Evolutionary conservation across 2,113 vertebrate genomes (phyloP), one percentile per base, ranked within the genome.

Genomic region (Psilopsiagon aurifrons): DNA sequence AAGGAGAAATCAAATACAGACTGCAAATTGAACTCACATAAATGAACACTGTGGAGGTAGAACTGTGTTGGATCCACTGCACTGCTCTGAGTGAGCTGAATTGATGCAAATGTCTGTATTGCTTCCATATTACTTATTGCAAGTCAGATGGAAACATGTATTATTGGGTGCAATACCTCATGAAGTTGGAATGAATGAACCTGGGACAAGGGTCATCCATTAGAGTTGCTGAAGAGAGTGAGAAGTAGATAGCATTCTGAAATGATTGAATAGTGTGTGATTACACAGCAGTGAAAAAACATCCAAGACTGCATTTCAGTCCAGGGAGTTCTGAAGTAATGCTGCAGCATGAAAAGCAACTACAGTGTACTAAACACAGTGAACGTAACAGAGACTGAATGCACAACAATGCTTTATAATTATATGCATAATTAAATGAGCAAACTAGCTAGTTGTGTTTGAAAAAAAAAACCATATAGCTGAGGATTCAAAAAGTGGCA

Each of bases 181-280:
- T 33, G 76, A 78, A 84, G 80, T 59, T 68, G 80, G 33, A 84
- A 84, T 28, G 76, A 82, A 82, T 2, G 4, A 88, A n/a, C 76
- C 4, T 17, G 62, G 39, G 76, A 54, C 28, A 69, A 69, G 60
- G 83, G 90, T 93, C 19, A 6, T 92, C 90, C 83, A 91, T 95
- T 95, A 94, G 43, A 83, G 86, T 0, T 84, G 76, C 44, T 6
- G 8, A 78, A 75, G 47, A 88, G 43, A 67, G 22, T 31, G 83
- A 77, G 79, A 75, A 95, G 83, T 28, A 78, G 60, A 71, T 27
- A 90, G 75, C 17, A 86, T 80, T 89, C 83, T 83, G 23, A 75
- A 74, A 51, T 95, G 92, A 86, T 87, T 93, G 92, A 97, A 92
- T 73, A 62, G 66, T 94, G 41, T 78, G 68, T 92, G 76, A 95